These are phyloP conservation scores for Lepisosteus oculatus DNA, from an alignment of 2,113 vertebrate genomes.

Conservation along the genomic window DNA sequence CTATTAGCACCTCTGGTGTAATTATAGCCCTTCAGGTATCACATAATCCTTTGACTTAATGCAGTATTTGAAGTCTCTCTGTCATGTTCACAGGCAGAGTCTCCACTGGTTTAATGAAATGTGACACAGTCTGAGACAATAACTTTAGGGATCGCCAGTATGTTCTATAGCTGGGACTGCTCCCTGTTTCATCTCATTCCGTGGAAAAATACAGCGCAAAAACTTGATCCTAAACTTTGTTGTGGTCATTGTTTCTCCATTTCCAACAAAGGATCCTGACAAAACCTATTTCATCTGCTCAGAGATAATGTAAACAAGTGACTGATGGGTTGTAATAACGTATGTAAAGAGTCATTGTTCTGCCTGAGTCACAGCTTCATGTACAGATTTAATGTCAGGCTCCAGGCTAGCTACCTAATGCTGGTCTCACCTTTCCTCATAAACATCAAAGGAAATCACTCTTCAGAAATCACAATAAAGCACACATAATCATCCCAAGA, in stretches of 20 bases:
- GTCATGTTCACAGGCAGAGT: constrained; percentile 39
- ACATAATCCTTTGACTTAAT: constrained; percentile 41
- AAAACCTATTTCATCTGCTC: constrained; percentile 44
- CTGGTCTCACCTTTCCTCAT: constrained; percentile 47
- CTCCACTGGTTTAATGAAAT: constrained; percentile 29
- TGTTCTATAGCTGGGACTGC: constrained; percentile 22
- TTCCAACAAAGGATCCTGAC: constrained; percentile 42
- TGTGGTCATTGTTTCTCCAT: constrained; percentile 39
- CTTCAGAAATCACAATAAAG: constrained; percentile 54
- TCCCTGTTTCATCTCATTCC: constrained; percentile 30
- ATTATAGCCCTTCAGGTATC: constrained; percentile 53
- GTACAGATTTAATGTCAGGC: constrained; percentile 45
- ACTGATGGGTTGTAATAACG: constrained; percentile 46
- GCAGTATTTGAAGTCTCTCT: constrained; percentile 35
- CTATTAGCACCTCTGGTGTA: constrained; percentile 50
- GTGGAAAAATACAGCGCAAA: constrained; percentile 31
- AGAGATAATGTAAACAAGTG: constrained; percentile 49
- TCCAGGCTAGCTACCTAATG: constrained; percentile 44
- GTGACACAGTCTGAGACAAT: constrained; percentile 31
- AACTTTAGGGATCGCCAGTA: constrained; percentile 12
- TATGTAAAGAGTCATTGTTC: constrained; percentile 49
- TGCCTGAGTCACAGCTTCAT: constrained; percentile 41
- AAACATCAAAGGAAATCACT: constrained; percentile 48
- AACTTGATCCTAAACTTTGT: constrained; percentile 40
- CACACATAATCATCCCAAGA: constrained; percentile 30